Evolutionary conservation across 1,140 invertebrate genomes (phyloP), one percentile per base, ranked within the genome.

Genomic region (Leptoteleia sp.): DNA sequence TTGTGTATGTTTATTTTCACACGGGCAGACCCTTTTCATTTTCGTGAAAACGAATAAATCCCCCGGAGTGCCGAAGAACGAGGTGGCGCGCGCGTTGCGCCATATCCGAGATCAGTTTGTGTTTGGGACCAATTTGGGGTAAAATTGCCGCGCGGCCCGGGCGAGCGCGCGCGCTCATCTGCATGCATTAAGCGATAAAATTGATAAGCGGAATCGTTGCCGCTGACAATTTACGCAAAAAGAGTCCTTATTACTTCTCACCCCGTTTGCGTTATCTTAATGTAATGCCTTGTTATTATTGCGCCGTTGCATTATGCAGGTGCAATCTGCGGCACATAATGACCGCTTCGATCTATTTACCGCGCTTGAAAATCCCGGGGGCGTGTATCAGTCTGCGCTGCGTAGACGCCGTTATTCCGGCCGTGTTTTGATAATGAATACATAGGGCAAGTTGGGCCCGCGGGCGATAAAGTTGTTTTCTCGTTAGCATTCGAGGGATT

Each of bases 391-490:
- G 71, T 54, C 50, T 65, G 59, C 40, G 52, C 13, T 76, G 72
- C 72, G 72, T 76, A 55, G 64, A 68, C 38, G 52, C 62, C 12
- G 55, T 48, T 62, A 55, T 68, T 47, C 38, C 42, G 37, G 38
- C n/a, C 76, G 54, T 72, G 61, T 72, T 72, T 72, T 67, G 76
- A 78, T 78, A 77, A 77, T 77, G 76, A 71, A 71, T 71, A 77
- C 65, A 71, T 61, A 55, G 55, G 55, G 45, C 40, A 62, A 48
- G 11, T 55, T 48, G 1, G 47, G 62, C 45, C 68, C 47, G 47
- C 50, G 67, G 55, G 76, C 76, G 42, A 78, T 78, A 68, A 72
- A 68, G 61, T 78, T 78, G 76, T 78, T 78, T 72, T 73, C 76
- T 78, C 62, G 76, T 72, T 78, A 78, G 68, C 25, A 72, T 78